Evolutionary conservation across 2,797 vertebrate genomes (phyloP).

Genomic region (Adelosebastes latens): DNA sequence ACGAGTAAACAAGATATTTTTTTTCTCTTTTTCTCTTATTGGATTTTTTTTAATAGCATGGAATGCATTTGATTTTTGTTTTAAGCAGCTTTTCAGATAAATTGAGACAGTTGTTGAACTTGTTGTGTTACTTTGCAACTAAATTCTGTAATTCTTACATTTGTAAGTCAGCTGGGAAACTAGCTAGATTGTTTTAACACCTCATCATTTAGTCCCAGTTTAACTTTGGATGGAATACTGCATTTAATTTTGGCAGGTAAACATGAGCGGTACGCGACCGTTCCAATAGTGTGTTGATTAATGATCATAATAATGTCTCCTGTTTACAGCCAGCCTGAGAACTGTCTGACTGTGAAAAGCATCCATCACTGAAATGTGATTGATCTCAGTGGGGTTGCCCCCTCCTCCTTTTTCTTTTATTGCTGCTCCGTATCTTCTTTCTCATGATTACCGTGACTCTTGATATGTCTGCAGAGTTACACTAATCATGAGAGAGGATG

Average conservation of each 20-base stretch:
- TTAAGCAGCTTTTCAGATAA: neutral
- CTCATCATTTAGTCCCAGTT: no score
- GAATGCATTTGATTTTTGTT: neutral
- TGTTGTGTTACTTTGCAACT: no score
- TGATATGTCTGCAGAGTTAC: no score
- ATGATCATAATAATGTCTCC: neutral
- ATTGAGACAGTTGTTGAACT: no score
- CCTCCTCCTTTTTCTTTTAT: neutral
- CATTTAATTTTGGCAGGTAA: neutral
- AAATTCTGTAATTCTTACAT: no score
- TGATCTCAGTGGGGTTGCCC: neutral
- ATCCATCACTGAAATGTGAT: constrained; percentile 16
- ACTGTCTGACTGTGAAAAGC: neutral
- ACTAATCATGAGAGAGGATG: neutral
- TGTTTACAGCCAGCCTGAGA: neutral
- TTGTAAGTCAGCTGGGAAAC: no score
- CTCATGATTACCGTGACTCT: no score
- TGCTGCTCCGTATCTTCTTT: neutral
- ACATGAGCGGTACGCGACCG: neutral
- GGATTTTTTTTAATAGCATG: no score
- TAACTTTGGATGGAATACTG: neutral
- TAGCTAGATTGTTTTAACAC: no score
- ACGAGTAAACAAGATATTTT: no score
- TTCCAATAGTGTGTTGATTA: neutral
- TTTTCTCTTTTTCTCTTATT: no score